Conservation (phyloP, 2,113 vertebrate species). For the Cyphomyrus discorhynchus region DNA sequence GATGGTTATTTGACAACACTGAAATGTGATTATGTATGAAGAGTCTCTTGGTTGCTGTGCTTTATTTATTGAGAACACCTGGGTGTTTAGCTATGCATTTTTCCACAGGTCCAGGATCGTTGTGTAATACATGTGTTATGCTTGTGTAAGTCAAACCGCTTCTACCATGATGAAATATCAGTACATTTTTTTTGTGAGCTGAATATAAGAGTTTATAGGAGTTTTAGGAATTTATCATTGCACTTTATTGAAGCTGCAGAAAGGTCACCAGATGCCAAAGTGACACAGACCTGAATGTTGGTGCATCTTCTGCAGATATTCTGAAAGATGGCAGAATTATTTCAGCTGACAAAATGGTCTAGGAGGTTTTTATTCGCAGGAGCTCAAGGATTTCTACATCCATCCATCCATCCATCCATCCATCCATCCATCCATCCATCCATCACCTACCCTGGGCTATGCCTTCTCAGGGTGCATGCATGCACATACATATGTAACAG, state of each 20-base stretch:
- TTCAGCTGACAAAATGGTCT: not conserved
- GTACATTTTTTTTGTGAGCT: not conserved
- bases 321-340: not conserved
- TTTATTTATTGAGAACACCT: not conserved
- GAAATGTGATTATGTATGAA: not conserved
- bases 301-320: not conserved
- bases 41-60: not conserved
- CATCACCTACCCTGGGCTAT: not conserved
- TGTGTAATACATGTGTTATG: not conserved
- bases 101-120: not conserved
- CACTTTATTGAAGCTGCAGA: not conserved
- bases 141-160: not conserved
- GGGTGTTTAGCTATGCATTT: not conserved
- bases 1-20: not conserved
- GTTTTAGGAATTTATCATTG: not conserved
- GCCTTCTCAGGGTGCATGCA: not conserved
- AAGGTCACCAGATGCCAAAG: not conserved
- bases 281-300: not conserved
- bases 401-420: not conserved
- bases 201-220: not conserved
- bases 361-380: not conserved
- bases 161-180: not conserved
- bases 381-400: not conserved
- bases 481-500: not conserved
- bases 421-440: not conserved